Conservation (phyloP, 2,888 invertebrate species). For the Melanargia galathea region DNA sequence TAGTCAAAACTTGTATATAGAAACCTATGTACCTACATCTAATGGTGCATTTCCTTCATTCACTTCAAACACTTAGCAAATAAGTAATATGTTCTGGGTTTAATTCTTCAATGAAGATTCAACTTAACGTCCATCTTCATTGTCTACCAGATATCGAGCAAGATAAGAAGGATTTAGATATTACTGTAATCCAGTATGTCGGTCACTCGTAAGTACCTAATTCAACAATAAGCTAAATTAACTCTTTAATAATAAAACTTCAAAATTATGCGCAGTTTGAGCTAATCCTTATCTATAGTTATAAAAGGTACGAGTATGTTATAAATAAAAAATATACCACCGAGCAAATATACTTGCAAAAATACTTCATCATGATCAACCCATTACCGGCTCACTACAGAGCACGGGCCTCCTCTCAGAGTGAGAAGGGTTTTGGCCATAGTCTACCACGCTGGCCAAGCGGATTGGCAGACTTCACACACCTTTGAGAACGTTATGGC, state of each 20-base stretch:
- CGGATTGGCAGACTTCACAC: too few relatives aligned
- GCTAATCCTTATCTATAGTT: background rate
- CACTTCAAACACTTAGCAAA: background rate
- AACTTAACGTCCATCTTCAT: background rate
- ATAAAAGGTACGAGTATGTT: too few relatives aligned
- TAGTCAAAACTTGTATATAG: too few relatives aligned
- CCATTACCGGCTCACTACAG: too few relatives aligned
- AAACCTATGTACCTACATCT: background rate
- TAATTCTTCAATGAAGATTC: slow-evolving; percentile 1
- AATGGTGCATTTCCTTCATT: background rate
- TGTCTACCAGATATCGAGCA: background rate
- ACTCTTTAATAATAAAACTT: background rate
- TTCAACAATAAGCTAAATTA: background rate
- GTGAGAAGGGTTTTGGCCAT: too few relatives aligned
- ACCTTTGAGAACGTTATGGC: too few relatives aligned
- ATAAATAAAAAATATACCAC: too few relatives aligned
- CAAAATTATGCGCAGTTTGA: background rate
- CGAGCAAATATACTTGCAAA: too few relatives aligned
- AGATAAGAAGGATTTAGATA: background rate
- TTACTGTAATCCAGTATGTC: background rate
- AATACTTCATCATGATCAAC: too few relatives aligned
- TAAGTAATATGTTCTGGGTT: background rate
- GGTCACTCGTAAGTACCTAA: background rate
- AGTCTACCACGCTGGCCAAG: too few relatives aligned
- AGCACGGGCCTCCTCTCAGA: too few relatives aligned